Percentiles rank a stretch among this genome's conserved stretches.
These are phyloP conservation scores for Cheilosia grossa DNA, from an alignment of 2,888 invertebrate species.

Conservation along the genomic window DNA sequence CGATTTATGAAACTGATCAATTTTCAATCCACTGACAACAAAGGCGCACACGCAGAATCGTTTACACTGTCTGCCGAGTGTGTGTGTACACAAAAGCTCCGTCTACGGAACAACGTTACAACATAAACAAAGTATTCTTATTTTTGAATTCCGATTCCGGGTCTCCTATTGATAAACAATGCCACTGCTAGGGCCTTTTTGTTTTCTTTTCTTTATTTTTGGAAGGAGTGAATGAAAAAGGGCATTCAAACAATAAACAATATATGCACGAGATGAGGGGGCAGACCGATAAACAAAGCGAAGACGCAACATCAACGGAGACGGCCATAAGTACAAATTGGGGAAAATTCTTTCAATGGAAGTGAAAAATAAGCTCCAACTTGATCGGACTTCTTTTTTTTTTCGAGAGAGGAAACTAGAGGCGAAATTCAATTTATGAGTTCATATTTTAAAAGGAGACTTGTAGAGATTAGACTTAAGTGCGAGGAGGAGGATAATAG, in stretches of 20 bases:
- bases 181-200: constrained; percentile 23
- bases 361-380: constrained; percentile 54
- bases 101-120: constrained; percentile 18
- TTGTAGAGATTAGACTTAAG: constrained; percentile 39
- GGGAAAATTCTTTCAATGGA: constrained; percentile 41
- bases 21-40: constrained; percentile 13
- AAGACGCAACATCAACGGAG: constrained; percentile 34
- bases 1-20: constrained; percentile 54
- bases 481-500: constrained; percentile 16
- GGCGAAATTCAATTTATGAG: constrained; percentile 57
- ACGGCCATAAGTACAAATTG: constrained; percentile 43
- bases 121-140: constrained; percentile 54
- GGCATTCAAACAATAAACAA: constrained; percentile 68
- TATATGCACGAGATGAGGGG: constrained; percentile 12
- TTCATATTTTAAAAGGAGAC: constrained; percentile 55
- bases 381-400: constrained; percentile 4
- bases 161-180: constrained; percentile 57
- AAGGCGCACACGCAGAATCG: constrained; percentile 2
- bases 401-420: constrained; percentile 3
- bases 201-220: constrained; percentile 52
- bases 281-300: constrained; percentile 60
- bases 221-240: constrained; percentile 56
- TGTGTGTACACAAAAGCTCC: constrained; percentile 40
- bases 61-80: constrained; percentile 6
- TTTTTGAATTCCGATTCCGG: constrained; percentile 61